phyloP scores from a whole-genome alignment of 1,140 invertebrate genomes.

The Saccostrea glomerata region DNA sequence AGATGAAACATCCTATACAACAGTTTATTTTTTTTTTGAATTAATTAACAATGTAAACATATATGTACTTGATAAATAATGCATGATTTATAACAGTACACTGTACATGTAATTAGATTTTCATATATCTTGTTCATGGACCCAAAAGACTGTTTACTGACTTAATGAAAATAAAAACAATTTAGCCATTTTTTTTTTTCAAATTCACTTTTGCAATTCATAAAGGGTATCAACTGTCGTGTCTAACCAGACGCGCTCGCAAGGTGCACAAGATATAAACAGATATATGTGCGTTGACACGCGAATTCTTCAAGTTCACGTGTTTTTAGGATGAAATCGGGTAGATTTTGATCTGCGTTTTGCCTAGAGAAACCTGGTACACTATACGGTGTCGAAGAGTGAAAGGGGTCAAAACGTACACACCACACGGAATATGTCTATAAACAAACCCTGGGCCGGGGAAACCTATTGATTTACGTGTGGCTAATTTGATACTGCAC shows the following conservation, averaged over 20 bases:
- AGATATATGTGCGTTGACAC: background rate
- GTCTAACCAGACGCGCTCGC: conserved; percentile 12
- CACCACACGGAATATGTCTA: conserved; percentile 7
- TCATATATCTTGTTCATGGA: no score
- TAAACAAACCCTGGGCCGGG: background rate
- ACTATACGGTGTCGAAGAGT: conserved; percentile 5
- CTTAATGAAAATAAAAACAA: background rate
- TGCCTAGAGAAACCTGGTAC: conserved; percentile 31
- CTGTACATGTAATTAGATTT: no score
- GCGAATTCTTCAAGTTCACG: conserved; percentile 21
- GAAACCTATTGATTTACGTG: conserved; percentile 12
- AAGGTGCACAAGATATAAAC: background rate
- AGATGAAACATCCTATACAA: no score
- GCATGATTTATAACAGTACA: no score
- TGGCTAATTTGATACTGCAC: background rate
- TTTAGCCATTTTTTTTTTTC: background rate
- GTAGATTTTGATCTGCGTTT: conserved; percentile 33
- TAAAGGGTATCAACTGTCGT: background rate
- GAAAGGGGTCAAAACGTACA: conserved; percentile 4
- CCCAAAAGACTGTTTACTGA: background rate
- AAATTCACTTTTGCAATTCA: background rate
- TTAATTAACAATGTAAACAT: no score
- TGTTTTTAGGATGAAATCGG: conserved; percentile 30
- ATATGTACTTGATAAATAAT: no score
- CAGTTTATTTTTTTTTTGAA: no score